phyloP scores from a whole-genome alignment of 2,113 vertebrate genomes.

The Podilymbus podiceps region DNA sequence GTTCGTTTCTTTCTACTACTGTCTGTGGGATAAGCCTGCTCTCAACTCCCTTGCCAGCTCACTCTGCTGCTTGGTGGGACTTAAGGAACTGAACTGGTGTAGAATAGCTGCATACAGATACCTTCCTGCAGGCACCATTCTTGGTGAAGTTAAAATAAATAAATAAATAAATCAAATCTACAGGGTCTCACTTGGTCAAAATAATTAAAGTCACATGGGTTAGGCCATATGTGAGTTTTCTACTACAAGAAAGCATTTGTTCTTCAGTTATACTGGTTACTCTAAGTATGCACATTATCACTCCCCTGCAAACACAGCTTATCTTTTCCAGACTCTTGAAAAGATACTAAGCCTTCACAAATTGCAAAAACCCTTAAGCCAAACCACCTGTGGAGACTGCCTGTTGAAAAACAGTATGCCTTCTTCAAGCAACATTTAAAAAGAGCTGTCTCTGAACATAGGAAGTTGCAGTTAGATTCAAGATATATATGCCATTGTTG shows the following conservation, averaged over 20 bases:
- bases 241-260: not conserved
- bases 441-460: not conserved
- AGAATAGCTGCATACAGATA: not conserved
- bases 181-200: not conserved
- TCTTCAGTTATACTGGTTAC: not conserved
- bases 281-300: accelerated
- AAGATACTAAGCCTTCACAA: not conserved
- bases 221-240: not conserved
- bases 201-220: not conserved
- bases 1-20: not conserved
- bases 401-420: not conserved
- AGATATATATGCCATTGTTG: not conserved
- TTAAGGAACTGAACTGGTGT: not conserved
- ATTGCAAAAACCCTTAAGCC: not conserved
- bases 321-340: not conserved
- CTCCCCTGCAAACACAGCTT: not conserved
- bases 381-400: not conserved
- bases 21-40: not conserved
- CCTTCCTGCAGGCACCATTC: not conserved
- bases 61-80: not conserved
- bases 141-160: not conserved
- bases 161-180: not conserved
- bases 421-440: not conserved
- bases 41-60: not conserved
- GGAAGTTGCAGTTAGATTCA: not conserved